Conservation (phyloP, 2,797 vertebrate species). For the Pseudomugil gertrudae region DNA sequence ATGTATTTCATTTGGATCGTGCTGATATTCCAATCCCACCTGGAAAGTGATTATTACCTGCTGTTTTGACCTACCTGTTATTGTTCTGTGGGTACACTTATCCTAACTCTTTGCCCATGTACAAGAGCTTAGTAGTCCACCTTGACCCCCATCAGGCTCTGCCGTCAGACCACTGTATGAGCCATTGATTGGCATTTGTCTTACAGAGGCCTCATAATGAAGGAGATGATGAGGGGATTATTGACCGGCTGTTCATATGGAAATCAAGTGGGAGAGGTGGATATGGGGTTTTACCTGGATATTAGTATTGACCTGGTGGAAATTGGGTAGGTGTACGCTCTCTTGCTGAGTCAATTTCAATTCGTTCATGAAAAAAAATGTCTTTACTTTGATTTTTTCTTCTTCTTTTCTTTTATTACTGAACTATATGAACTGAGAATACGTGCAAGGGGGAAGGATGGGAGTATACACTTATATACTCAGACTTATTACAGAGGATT, state of each 20-base stretch:
- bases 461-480: conserved; percentile 9
- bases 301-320: conserved; percentile 71
- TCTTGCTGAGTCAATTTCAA: conserved; percentile 45
- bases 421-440: conserved; percentile 11
- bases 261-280: conserved; percentile 60
- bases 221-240: conserved; percentile 70
- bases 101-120: conserved; percentile 24
- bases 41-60: conserved; percentile 24
- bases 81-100: conserved; percentile 22
- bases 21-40: conserved; percentile 11
- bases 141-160: conserved; percentile 61
- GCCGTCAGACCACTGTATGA: conserved; percentile 34
- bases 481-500: not conserved
- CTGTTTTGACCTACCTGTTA: conserved; percentile 14
- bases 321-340: conserved; percentile 49
- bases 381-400: conserved; percentile 19
- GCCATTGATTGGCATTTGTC: conserved; percentile 74
- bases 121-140: conserved; percentile 31
- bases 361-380: conserved; percentile 51
- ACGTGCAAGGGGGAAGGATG: not conserved
- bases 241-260: conserved; percentile 63
- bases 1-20: conserved; percentile 5
- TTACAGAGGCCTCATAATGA: conserved; percentile 63
- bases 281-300: conserved; percentile 66
- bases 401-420: conserved; percentile 20